Evolutionary conservation across 30 jellyfish, hydroid and myxozoan genomes (phyloP).

Genomic region (Aurelia aurita complex sp. Pacific): DNA sequence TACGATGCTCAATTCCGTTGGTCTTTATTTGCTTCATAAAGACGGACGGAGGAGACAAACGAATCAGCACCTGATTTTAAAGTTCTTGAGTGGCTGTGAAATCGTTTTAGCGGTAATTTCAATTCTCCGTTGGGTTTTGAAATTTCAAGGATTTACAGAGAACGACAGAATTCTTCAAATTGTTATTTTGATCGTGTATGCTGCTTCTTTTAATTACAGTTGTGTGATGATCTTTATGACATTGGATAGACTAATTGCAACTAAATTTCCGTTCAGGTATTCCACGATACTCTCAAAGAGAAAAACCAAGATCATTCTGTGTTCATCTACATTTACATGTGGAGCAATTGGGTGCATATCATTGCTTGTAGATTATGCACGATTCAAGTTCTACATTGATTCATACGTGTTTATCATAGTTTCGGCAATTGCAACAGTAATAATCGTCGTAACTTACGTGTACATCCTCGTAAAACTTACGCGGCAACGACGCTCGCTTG

Average conservation of each 20-base stretch:
- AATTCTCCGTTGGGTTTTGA: neutral
- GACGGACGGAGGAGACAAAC: neutral
- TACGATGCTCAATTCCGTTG: neutral
- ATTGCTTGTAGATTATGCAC: neutral
- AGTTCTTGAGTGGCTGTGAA: neutral
- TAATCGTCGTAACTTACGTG: neutral
- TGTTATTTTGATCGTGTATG: neutral
- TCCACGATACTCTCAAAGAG: neutral
- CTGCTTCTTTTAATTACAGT: neutral
- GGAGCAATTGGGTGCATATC: neutral
- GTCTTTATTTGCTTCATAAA: slow-evolving; percentile 1
- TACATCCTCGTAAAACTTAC: neutral
- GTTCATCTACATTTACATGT: neutral
- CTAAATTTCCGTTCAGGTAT: neutral
- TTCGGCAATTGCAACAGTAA: neutral
- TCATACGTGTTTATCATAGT: neutral
- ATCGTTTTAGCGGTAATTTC: too few species aligned
- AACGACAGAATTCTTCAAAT: neutral
- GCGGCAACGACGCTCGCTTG: neutral
- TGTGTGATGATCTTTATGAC: neutral
- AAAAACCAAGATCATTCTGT: neutral
- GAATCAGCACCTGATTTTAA: neutral
- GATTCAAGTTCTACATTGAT: neutral
- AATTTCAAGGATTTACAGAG: neutral
- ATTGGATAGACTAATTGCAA: neutral